Evolutionary conservation across 2,113 vertebrate species (phyloP).

Genomic region (Mus spicilegus): DNA sequence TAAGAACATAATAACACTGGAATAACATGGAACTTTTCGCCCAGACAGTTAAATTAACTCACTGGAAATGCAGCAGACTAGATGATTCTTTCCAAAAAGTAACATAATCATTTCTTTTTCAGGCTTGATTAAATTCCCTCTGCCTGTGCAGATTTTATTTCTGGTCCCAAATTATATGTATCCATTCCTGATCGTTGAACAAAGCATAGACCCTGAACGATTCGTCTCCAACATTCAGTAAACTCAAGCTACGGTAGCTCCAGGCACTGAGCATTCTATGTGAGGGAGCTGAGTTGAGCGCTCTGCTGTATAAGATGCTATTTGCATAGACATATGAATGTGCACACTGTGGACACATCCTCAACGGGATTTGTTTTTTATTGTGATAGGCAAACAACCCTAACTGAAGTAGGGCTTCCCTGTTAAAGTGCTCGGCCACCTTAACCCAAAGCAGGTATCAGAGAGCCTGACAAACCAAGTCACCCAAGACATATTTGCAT

Average conservation of each 20-base stretch:
- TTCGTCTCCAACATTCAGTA: neutral
- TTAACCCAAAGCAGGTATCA: neutral
- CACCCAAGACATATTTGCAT: neutral
- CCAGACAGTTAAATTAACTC: constrained; percentile 67
- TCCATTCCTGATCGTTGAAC: constrained; percentile 49
- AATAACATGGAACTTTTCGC: neutral
- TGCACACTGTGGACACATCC: neutral
- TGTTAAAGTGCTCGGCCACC: neutral
- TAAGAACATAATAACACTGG: constrained; percentile 37
- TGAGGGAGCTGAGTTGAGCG: fast-evolving
- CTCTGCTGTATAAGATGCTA: neutral
- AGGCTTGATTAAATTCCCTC: constrained; percentile 70
- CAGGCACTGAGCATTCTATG: neutral
- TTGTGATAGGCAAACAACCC: neutral
- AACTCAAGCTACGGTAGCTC: neutral
- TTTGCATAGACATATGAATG: neutral
- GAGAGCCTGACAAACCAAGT: neutral
- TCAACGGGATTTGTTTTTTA: neutral
- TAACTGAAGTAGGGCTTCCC: neutral
- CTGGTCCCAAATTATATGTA: constrained; percentile 61
- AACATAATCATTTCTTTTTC: constrained; percentile 69
- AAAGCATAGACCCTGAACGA: neutral
- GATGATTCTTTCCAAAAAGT: constrained; percentile 67
- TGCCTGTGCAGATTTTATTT: constrained; percentile 65
- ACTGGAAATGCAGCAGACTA: constrained; percentile 65